Conservation (phyloP, 2,113 vertebrate genomes). For the Cichladusa arquata region DNA sequence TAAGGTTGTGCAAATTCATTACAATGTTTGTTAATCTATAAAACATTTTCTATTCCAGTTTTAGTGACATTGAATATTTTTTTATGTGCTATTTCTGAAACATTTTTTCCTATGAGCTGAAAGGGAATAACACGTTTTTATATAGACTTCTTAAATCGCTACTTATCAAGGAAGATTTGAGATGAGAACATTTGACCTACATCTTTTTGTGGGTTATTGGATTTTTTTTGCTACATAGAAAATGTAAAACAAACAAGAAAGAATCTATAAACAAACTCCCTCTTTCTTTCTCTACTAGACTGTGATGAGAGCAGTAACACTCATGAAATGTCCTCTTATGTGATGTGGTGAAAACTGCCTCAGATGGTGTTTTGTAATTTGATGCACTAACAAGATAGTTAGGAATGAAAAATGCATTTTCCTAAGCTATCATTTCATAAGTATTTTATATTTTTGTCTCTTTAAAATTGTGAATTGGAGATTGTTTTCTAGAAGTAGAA, state of each 20-base stretch:
- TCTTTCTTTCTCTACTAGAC: conserved; percentile 34
- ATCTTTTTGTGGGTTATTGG: conserved; percentile 61
- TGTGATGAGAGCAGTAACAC: conserved; percentile 57
- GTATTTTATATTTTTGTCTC: conserved; percentile 40
- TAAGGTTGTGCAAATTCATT: conserved; percentile 89
- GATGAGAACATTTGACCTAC: conserved; percentile 58
- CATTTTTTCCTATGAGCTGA: conserved; percentile 74
- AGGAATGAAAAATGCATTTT: conserved; percentile 62
- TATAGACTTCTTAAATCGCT: conserved; percentile 69
- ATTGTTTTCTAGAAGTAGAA: neutral
- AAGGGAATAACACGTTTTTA: conserved; percentile 63
- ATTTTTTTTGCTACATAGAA: conserved; percentile 54
- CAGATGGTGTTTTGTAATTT: conserved; percentile 57
- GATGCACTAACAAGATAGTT: conserved; percentile 62
- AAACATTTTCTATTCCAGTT: conserved; percentile 84
- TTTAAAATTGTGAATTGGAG: neutral
- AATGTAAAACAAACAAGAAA: conserved; percentile 70
- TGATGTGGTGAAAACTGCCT: conserved; percentile 44
- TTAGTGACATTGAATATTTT: conserved; percentile 80
- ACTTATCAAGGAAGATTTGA: conserved; percentile 66
- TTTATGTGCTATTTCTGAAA: conserved; percentile 75
- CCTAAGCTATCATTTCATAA: neutral
- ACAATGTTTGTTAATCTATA: conserved; percentile 91
- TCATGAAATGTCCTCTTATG: conserved; percentile 50
- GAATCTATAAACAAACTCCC: conserved; percentile 62